Evolutionary conservation across 2,797 vertebrate species (phyloP).

Genomic region (Squalus acanthias): DNA sequence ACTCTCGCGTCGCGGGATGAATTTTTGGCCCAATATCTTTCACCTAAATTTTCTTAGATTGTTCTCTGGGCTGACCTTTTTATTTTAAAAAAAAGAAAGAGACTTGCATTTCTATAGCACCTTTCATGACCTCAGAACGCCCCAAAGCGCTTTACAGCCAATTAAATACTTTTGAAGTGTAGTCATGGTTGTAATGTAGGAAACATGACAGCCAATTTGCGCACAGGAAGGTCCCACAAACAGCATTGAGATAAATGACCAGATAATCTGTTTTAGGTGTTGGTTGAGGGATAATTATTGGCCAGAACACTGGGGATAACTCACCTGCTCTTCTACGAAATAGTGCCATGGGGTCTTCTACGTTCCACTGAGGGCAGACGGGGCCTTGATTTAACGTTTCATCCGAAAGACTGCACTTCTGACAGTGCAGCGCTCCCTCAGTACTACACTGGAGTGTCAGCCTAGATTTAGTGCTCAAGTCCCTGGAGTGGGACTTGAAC

Average conservation of each 20-base stretch:
- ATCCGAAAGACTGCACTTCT: neutral
- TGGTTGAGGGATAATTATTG: neutral
- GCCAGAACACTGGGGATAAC: neutral
- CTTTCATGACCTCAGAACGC: neutral
- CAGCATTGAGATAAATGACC: neutral
- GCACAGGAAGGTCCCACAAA: neutral
- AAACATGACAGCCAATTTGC: neutral
- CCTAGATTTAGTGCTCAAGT: neutral
- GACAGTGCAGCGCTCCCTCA: neutral
- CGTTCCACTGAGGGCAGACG: neutral
- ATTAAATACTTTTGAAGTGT: neutral
- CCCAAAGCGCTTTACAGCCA: neutral
- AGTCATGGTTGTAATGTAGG: neutral
- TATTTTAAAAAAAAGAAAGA: neutral
- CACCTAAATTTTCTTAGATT: too few relatives aligned
- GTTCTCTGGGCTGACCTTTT: neutral
- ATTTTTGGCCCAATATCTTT: too few relatives aligned
- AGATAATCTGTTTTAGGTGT: neutral
- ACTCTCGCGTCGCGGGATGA: too few relatives aligned
- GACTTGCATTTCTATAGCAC: neutral
- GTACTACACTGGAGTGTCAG: neutral
- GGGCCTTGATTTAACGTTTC: neutral
- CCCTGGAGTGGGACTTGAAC: neutral
- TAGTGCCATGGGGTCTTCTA: neutral
- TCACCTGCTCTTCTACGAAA: neutral